Evolutionary conservation across 2,888 invertebrate genomes (phyloP).

Genomic region (Cerastoderma edule): DNA sequence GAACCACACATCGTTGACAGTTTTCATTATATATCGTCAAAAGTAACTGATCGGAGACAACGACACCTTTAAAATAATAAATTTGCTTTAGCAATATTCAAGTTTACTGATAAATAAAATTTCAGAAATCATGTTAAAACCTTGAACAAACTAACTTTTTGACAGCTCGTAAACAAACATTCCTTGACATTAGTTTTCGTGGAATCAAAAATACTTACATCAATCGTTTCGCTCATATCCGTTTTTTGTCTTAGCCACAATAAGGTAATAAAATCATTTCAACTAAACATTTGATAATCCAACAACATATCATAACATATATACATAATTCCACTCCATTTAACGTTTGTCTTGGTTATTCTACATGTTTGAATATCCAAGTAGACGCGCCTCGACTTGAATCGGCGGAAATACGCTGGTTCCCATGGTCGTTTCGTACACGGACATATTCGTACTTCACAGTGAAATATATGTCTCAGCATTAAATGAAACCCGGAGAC

Average conservation of each 20-base stretch:
- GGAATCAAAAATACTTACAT: conserved; percentile 61
- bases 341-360: conserved; percentile 54
- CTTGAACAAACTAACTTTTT: too few species aligned
- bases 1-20: too few species aligned
- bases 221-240: conserved; percentile 68
- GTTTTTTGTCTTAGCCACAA: conserved; percentile 41
- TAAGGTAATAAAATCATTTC: conserved; percentile 31
- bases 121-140: not conserved
- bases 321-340: conserved; percentile 44
- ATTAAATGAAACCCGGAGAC: too few species aligned
- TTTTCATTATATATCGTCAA: too few species aligned
- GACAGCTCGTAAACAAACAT: conserved; percentile 18
- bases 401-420: conserved; percentile 49
- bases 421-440: too few species aligned
- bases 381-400: conserved; percentile 72
- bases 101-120: too few species aligned
- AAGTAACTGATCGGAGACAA: too few species aligned
- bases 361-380: conserved; percentile 60
- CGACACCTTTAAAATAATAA: too few species aligned
- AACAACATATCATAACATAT: conserved; percentile 36
- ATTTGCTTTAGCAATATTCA: too few species aligned
- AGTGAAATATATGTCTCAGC: too few species aligned
- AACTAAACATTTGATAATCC: conserved; percentile 50
- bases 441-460: too few species aligned
- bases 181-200: conserved; percentile 48